Evolutionary conservation across 2,797 vertebrate genomes (phyloP), one percentile per base, ranked within the genome.

Genomic region (Coilia nasus): DNA sequence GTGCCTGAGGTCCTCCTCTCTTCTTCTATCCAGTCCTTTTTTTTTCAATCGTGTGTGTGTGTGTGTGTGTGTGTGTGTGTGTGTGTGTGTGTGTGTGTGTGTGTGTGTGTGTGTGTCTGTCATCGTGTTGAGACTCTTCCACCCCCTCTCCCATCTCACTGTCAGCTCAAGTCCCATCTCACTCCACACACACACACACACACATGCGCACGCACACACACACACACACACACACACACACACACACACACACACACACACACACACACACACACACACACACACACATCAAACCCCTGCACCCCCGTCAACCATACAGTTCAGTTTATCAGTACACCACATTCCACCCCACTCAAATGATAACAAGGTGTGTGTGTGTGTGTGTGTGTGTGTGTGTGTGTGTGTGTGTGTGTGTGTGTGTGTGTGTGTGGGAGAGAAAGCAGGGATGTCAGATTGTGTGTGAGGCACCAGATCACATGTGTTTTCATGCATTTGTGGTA

Each of bases 331-430:
- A 75, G 67, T 28, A 75, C 28, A 28, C 67, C 31, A 41, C 67
- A 75, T 75, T 75, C 67, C 67, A 41, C 25, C 25, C 67, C 31
- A 17, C 31, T 4, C 11, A 17, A 12, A 31, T 31, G 64, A 71
- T 71, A 31, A 71, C 25, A 71, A 1, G 56, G 17, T 15, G 56
- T 57, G 56, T 57, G 25, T 85, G 87, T 82, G 21, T 75, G 2
- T 87, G 87, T 87, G 88, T 88, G 85, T 83, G 25, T 81, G 67
- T 83, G 60, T 64, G n/a, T 83, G 59, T 81, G 56, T 85, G 83
- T 81, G 83, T 84, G 46, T 84, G 28, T 57, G 64, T 84, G 64
- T 78, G 83, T 44, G 25, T 41, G 67, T 75, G 31, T 75, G 67
- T 75, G 31, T 35, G 31, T 41, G 31, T 19, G 67, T 15, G 6